Evolutionary conservation across 2,888 invertebrate genomes (phyloP), one percentile per base, ranked within the genome.

Genomic region (Agrochola macilenta): DNA sequence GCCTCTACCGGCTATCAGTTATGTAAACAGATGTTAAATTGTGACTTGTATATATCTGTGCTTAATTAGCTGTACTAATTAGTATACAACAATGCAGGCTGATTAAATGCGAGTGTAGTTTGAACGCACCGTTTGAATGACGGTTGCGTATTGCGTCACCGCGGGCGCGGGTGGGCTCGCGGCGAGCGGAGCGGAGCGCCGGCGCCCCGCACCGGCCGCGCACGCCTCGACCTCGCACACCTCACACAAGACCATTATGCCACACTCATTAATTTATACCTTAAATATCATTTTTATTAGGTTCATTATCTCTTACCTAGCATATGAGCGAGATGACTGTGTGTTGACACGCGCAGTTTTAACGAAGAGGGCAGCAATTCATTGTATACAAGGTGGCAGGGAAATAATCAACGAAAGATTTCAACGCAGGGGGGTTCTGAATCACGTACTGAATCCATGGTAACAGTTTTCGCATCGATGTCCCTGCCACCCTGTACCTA

Each of bases 101-200:
- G 46, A 78, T 54, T 23, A 61, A 20, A 54, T 54, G 17, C 14
- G 11, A n/a, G 7, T 63, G 60, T 60, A 54, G 52, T 84, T 69
- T 78, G 69, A 78, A 87, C 84, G 70, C 80, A 66, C 39, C 87
- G 74, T 86, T 70, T 78, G 60, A 74, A 74, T 78, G 85, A 80
- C 86, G 84, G 82, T 84, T 64, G 57, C 49, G 82, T 81, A 88
- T 93, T 93, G 90, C 94, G 94, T 94, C 94, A 94, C 87, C 89
- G 78, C 76, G 71, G 69, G 73, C 46, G 80, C 79, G 74, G 85
- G 84, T 83, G 84, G 82, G 79, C 87, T 63, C 61, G 63, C 75
- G 74, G 75, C 43, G 64, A 58, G 74, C 78, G 73, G 82, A 76
- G 71, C 73, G 61, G 46, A 78, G 77, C 85, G 82, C 81, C 76